Percentiles rank a stretch among this genome's conserved stretches.
These are phyloP conservation scores for Piliocolobus tephrosceles DNA, from an alignment of 2,113 vertebrate species.

Conservation along the genomic window DNA sequence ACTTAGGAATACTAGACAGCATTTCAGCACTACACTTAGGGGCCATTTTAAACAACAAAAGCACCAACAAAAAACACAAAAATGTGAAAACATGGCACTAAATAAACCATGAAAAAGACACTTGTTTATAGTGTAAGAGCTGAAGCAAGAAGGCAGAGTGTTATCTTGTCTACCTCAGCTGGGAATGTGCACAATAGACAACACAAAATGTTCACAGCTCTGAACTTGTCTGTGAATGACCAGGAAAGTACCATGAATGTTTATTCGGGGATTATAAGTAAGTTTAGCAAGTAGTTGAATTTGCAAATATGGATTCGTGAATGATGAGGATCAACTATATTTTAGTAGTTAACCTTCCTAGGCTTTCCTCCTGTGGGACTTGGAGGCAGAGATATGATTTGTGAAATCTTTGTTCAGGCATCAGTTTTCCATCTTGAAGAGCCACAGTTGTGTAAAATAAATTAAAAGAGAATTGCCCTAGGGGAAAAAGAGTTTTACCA, in stretches of 20 bases:
- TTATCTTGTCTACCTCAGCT: not conserved
- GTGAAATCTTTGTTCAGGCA: not conserved
- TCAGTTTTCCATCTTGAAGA: slow-evolving; percentile 15
- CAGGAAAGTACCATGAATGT: not conserved
- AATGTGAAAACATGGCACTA: not conserved
- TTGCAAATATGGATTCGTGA: not conserved
- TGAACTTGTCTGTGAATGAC: not conserved
- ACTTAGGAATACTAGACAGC: not conserved
- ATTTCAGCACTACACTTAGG: not conserved
- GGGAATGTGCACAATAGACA: not conserved
- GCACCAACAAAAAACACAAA: not conserved
- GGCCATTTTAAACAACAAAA: not conserved
- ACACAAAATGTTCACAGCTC: not conserved
- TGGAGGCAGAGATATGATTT: not conserved
- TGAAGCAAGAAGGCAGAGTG: not conserved
- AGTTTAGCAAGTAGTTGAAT: not conserved
- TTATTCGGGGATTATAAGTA: not conserved
- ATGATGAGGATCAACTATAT: not conserved
- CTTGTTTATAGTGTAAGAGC: not conserved
- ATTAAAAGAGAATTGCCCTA: not conserved
- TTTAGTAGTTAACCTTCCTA: not conserved
- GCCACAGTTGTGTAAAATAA: not conserved
- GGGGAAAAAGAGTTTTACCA: not conserved
- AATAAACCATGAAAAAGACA: slow-evolving; percentile 7
- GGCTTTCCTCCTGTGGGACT: not conserved